Evolutionary conservation across 2,888 invertebrate species (phyloP).

Genomic region (Brachynemurus nebulosus): DNA sequence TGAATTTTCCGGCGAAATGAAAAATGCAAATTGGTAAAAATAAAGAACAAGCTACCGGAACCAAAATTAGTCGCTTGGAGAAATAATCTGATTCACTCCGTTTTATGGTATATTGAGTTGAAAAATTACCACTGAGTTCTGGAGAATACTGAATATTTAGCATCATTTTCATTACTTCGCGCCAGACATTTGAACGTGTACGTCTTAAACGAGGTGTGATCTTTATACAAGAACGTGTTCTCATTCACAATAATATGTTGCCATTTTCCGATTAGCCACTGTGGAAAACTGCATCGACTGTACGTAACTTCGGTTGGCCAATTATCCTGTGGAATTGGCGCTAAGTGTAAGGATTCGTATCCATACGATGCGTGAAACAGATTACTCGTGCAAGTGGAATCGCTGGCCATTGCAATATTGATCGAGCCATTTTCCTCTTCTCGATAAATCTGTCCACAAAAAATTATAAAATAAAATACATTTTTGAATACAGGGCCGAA

Average conservation of each 20-base stretch:
- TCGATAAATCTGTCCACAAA: slow-evolving; percentile 32
- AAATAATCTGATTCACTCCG: neutral
- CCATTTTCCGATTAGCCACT: slow-evolving; percentile 49
- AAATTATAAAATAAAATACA: slow-evolving; percentile 6
- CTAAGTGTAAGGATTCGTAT: slow-evolving; percentile 41
- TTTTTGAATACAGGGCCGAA: no score
- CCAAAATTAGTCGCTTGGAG: neutral
- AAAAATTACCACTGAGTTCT: slow-evolving; percentile 38
- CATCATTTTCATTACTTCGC: slow-evolving; percentile 26
- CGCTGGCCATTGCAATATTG: slow-evolving; percentile 44
- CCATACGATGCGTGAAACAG: slow-evolving; percentile 40
- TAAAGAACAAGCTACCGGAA: no score
- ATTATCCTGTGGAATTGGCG: slow-evolving; percentile 25
- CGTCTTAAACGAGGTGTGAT: slow-evolving; percentile 36
- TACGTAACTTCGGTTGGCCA: slow-evolving; percentile 25
- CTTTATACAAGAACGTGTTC: slow-evolving; percentile 34
- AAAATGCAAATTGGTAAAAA: no score
- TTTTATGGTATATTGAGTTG: no score
- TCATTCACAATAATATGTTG: slow-evolving; percentile 37
- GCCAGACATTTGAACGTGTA: slow-evolving; percentile 35
- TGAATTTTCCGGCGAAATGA: no score
- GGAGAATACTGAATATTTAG: slow-evolving; percentile 36
- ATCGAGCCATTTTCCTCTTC: slow-evolving; percentile 37
- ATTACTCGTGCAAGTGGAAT: slow-evolving; percentile 45
- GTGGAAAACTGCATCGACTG: slow-evolving; percentile 35